Evolutionary conservation across 2,113 vertebrate species (phyloP).

Genomic region (Entomyzon cyanotis): DNA sequence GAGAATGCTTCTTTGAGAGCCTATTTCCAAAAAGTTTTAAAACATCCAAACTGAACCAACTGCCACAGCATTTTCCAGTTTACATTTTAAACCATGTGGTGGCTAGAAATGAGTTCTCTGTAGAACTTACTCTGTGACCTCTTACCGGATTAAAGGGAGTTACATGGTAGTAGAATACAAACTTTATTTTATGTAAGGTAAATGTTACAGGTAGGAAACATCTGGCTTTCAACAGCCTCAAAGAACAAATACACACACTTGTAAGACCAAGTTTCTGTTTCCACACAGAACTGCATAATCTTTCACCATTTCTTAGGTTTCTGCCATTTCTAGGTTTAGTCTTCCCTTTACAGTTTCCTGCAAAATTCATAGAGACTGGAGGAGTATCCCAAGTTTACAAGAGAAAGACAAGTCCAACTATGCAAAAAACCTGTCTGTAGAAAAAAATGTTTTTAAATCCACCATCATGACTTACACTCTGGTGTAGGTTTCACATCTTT

Average conservation of each 20-base stretch:
- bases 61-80: background rate
- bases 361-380: background rate
- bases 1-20: background rate
- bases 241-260: background rate
- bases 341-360: background rate
- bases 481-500: slow-evolving; percentile 84
- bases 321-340: background rate
- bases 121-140: background rate
- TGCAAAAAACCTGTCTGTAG: background rate
- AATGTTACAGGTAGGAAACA: background rate
- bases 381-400: background rate
- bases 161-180: background rate
- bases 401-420: background rate
- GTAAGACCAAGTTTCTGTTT: background rate
- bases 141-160: background rate
- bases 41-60: background rate
- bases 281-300: background rate
- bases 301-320: background rate
- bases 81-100: background rate
- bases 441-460: background rate
- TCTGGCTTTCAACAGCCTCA: background rate
- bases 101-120: background rate
- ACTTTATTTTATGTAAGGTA: background rate
- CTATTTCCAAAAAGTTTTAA: background rate
- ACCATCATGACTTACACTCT: slow-evolving; percentile 75